phyloP scores from a whole-genome alignment of 2,888 invertebrate genomes.

The Hemaris fuciformis region DNA sequence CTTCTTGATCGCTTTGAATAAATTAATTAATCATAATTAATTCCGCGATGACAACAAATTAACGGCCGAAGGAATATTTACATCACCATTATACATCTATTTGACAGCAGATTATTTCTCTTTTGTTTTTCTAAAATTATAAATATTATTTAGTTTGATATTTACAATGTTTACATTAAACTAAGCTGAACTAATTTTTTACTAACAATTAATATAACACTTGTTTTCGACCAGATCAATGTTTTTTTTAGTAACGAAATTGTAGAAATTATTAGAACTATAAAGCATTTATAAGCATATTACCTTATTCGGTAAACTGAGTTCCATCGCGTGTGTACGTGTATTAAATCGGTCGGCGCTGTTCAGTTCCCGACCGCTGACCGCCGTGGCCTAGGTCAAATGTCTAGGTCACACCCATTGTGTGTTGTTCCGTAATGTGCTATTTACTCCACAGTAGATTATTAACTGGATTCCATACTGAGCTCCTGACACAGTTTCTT shows the following conservation, averaged over 20 bases:
- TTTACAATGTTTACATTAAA: background rate
- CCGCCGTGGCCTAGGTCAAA: background rate
- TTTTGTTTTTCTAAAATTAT: background rate
- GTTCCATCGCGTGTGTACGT: background rate
- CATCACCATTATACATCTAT: background rate
- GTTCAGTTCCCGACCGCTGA: background rate
- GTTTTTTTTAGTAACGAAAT: too few relatives aligned
- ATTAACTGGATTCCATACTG: too few relatives aligned
- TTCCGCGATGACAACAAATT: background rate
- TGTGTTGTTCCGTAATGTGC: background rate
- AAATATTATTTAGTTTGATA: background rate
- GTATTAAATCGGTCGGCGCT: background rate
- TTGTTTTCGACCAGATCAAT: too few relatives aligned
- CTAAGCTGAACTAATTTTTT: too few relatives aligned
- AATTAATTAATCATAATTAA: conserved; percentile 8
- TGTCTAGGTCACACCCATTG: background rate
- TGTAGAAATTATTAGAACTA: too few relatives aligned
- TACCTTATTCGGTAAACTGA: background rate
- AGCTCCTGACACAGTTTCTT: too few relatives aligned
- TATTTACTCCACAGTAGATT: too few relatives aligned
- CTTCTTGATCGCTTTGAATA: background rate
- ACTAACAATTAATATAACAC: too few relatives aligned
- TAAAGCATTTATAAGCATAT: background rate
- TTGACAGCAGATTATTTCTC: background rate
- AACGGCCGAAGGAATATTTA: background rate